These are phyloP conservation scores for Philereme transversata DNA, from an alignment of 2,888 invertebrate species.

Conservation along the genomic window DNA sequence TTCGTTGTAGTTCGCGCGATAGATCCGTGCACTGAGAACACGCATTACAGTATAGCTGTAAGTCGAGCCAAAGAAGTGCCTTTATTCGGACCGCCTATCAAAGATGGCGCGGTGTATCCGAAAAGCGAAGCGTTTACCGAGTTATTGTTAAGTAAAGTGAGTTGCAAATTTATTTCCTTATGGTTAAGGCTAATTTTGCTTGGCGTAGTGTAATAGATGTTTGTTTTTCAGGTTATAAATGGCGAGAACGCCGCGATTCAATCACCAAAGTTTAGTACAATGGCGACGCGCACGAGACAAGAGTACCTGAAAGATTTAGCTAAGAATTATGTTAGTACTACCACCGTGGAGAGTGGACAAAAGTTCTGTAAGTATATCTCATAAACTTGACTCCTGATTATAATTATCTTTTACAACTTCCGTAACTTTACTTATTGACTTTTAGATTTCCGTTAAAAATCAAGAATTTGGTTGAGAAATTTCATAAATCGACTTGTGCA, in stretches of 20 bases:
- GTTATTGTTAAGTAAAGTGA: conserved; percentile 94
- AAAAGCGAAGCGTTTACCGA: conserved; percentile 98
- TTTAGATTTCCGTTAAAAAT: too few species aligned
- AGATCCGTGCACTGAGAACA: conserved; percentile 95
- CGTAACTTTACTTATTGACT: too few species aligned
- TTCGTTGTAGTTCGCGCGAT: conserved; percentile 95
- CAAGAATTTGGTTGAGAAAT: too few species aligned
- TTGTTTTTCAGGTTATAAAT: conserved; percentile 89
- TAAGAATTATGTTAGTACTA: conserved; percentile 91
- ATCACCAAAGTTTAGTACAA: conserved; percentile 97
- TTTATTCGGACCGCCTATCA: conserved; percentile 97
- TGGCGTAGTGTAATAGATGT: neutral
- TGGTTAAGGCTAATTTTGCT: neutral
- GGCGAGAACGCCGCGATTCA: conserved; percentile 98
- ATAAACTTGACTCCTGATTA: neutral
- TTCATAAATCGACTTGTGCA: too few species aligned
- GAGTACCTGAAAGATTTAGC: conserved; percentile 98
- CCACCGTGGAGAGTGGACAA: conserved; percentile 92
- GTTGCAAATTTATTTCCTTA: conserved; percentile 21
- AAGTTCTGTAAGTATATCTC: conserved; percentile 90
- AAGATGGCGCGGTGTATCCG: conserved; percentile 92
- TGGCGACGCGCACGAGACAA: conserved; percentile 97
- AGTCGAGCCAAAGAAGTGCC: conserved; percentile 96
- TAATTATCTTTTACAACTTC: too few species aligned
- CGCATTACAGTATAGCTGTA: conserved; percentile 91